Base-by-base conservation (phyloP, 2,888 invertebrate genomes). In the Parasteatoda lunata region DNA sequence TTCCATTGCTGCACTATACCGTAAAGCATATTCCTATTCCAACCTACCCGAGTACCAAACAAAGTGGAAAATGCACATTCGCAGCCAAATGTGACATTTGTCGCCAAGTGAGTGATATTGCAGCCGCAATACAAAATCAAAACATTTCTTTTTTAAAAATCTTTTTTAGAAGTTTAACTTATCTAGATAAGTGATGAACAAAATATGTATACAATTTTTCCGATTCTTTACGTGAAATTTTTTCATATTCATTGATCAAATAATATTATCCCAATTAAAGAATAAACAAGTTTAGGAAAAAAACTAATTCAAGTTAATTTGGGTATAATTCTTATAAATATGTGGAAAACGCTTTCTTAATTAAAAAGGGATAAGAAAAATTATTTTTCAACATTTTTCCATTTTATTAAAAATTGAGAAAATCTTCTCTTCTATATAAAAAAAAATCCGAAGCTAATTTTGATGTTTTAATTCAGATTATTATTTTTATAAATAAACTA, bases 1-100 rank as follows among this genome's bases (percentile, higher is more conserved):
- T 71, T 77, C 88, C 88, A 88, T 88, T 88, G 69, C 87, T 87
- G 87, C 77, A 73, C 76, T 78, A 65, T 77, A 80, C 76, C 78
- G 81, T 87, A 65, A 69, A 80, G 82, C 87, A 87, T 87, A 82
- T 73, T 69, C 82, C 47, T 65, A 59, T 77, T 77, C 85, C 75
- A 77, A 66, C 64, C 68, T 48, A 66, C 15, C 30, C 30, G 30
- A 59, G 7, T 13, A 59, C 13, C 68, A 15, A 30, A 68, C 45
- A 59, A 59, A 59, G n/a, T 30, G 30, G 30, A 30, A 30, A 30
- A 30, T 4, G n/a, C n/a, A 13, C 9, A 13, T 59, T 59, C 59
- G 11, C 9, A 13, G 59, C 59, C 59, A 59, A 59, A 59, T 59
- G 9, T 73, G 52, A 73, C 65, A 64, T 84, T 69, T 51, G 64